Evolutionary conservation across 92 coral and sea anemone genomes (phyloP).

Genomic region (Diadumene lineata): DNA sequence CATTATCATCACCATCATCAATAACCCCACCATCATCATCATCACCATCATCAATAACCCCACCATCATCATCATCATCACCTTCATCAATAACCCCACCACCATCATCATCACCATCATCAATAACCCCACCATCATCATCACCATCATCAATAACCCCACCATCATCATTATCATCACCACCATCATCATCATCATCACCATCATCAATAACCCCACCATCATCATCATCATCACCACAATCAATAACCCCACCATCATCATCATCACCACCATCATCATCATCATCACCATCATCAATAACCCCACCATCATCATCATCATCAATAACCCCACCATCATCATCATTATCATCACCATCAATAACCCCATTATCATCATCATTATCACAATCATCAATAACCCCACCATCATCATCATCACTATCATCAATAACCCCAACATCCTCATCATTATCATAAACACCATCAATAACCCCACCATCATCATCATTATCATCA

Average conservation of each 20-base stretch:
- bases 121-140: neutral
- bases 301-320: neutral
- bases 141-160: neutral
- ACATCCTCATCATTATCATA: neutral
- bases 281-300: neutral
- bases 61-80: neutral
- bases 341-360: neutral
- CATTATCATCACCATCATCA: neutral
- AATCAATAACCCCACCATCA: neutral
- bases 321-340: neutral
- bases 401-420: neutral
- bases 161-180: neutral
- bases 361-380: neutral
- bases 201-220: neutral
- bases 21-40: neutral
- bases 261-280: neutral
- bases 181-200: neutral
- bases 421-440: neutral
- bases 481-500: neutral
- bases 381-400: neutral
- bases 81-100: neutral
- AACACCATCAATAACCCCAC: neutral
- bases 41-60: neutral
- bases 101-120: neutral
- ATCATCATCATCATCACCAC: neutral